Evolutionary conservation across 2,888 invertebrate genomes (phyloP).

Genomic region (Pimpla rufipes): DNA sequence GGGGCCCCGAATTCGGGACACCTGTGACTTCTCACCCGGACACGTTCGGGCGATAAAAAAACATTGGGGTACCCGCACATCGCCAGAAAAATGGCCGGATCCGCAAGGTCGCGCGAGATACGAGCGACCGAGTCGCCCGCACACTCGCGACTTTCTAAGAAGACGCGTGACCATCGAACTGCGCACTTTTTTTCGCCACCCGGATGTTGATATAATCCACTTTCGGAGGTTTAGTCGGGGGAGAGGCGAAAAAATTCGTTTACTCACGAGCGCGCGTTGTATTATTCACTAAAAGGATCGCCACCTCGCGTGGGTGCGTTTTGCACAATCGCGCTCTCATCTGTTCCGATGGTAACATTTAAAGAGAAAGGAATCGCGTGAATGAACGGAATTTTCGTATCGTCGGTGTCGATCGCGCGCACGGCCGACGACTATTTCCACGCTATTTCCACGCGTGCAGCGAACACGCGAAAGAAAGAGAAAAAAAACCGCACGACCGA

Average conservation of each 20-base stretch:
- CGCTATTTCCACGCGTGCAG: neutral
- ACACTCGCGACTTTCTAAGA: conserved; percentile 56
- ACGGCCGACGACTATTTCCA: conserved; percentile 48
- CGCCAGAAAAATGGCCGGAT: conserved; percentile 63
- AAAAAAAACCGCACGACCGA: conserved; percentile 11
- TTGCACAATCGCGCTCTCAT: conserved; percentile 25
- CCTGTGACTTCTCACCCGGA: conserved; percentile 18
- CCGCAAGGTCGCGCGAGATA: conserved; percentile 60
- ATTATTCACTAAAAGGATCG: neutral
- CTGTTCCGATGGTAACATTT: conserved; percentile 62
- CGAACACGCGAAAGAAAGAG: conserved; percentile 11
- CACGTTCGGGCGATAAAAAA: conserved; percentile 10
- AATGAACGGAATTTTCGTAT: conserved; percentile 73
- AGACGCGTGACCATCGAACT: conserved; percentile 39
- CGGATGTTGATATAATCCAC: neutral
- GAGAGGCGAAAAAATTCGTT: neutral
- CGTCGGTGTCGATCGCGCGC: conserved; percentile 63
- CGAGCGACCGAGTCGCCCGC: conserved; percentile 40
- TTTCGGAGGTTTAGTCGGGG: neutral
- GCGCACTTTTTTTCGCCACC: neutral
- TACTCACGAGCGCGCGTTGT: neutral
- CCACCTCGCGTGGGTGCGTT: neutral
- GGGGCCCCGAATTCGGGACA: conserved; percentile 35
- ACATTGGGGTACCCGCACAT: conserved; percentile 8
- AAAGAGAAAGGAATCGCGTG: conserved; percentile 73